A percentile compares a stretch with the other conserved stretches of the same genome.
phyloP scores from a whole-genome alignment of 2,888 invertebrate species.

The Resseliella maxima region DNA sequence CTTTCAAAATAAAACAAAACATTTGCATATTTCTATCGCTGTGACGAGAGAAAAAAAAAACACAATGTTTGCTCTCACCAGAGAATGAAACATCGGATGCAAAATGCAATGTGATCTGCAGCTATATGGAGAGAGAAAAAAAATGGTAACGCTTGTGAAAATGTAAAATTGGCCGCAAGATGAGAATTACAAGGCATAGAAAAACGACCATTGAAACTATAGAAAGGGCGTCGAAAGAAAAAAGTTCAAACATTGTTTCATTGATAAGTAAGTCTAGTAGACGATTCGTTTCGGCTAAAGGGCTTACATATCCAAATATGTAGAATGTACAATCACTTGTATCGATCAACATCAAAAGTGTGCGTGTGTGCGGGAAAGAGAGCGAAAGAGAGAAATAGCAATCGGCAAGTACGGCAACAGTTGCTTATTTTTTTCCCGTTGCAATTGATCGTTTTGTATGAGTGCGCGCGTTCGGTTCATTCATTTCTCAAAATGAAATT shows the following conservation, averaged over 20 bases:
- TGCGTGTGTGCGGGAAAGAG: no score
- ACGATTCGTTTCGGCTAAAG: slow-evolving; percentile 14
- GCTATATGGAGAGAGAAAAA: neutral
- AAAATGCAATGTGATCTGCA: neutral
- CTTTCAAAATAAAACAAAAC: neutral
- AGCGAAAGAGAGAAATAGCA: neutral
- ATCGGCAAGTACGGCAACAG: neutral
- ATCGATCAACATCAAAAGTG: no score
- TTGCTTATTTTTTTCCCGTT: neutral
- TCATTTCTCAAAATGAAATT: slow-evolving; percentile 20
- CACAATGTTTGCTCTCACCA: neutral
- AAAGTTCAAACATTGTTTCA: neutral
- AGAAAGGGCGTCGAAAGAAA: neutral
- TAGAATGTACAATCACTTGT: neutral
- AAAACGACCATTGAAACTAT: neutral
- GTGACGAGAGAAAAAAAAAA: neutral
- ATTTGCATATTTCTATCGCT: neutral
- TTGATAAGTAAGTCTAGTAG: slow-evolving; percentile 51
- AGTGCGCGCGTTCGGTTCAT: no score
- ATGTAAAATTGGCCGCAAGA: slow-evolving; percentile 16
- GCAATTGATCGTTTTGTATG: no score
- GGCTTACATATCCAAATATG: neutral
- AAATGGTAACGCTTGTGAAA: neutral
- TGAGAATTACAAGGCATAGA: neutral
- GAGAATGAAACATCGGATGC: neutral